A percentile compares a stretch with the other conserved stretches of the same genome.
Conservation (phyloP, 2,113 vertebrate genomes). For the Marmota monax region DNA sequence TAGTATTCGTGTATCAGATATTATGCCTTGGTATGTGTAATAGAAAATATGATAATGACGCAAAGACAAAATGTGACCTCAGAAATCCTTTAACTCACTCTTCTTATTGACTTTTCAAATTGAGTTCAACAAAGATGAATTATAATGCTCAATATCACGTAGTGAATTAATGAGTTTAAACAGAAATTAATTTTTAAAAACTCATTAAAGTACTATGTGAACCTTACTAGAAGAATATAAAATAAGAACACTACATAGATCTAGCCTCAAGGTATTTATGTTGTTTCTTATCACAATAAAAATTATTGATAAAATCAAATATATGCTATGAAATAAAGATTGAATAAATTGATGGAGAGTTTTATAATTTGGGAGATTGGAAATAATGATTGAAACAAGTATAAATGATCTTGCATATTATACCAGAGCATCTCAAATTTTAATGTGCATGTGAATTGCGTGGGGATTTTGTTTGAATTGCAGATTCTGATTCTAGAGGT, state of each 20-base stretch:
- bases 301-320: not conserved
- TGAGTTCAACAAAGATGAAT: not conserved
- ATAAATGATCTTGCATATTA: not conserved
- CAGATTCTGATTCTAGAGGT: not conserved
- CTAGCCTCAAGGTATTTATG: not conserved
- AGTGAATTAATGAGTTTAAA: constrained; percentile 23
- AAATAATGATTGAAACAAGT: not conserved
- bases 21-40: not conserved
- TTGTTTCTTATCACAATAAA: not conserved
- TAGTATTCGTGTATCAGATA: not conserved
- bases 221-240: not conserved
- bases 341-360: not conserved
- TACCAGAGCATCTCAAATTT: not conserved
- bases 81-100: not conserved
- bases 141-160: not conserved
- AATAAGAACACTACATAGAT: not conserved
- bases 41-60: not conserved
- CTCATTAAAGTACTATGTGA: not conserved
- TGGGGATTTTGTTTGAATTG: not conserved
- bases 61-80: not conserved
- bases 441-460: not conserved
- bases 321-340: not conserved
- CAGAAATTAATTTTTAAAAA: constrained; percentile 30
- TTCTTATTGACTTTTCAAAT: not conserved
- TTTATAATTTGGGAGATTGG: not conserved